Evolutionary conservation across 2,113 vertebrate genomes (phyloP).

Genomic region (Todiramphus saurophagus): DNA sequence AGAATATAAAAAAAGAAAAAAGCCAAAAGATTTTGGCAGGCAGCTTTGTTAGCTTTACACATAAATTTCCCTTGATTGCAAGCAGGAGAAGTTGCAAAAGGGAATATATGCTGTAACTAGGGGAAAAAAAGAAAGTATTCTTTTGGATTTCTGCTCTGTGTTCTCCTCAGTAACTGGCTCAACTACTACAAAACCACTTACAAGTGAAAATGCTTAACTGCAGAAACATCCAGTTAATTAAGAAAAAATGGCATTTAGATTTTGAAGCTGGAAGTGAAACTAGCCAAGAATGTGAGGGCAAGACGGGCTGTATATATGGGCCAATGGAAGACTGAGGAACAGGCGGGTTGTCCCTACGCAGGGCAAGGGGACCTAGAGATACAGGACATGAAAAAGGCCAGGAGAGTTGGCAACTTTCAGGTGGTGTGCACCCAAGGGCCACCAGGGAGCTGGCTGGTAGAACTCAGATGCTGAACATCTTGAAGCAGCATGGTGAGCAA

Average conservation of each 20-base stretch:
- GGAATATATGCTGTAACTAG: background rate
- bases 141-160: background rate
- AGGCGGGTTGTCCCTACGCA: background rate
- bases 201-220: background rate
- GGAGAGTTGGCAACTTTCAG: fast-evolving
- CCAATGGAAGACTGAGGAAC: background rate
- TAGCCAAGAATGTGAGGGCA: background rate
- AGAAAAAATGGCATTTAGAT: background rate
- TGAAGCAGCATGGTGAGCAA: background rate
- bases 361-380: background rate
- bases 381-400: background rate
- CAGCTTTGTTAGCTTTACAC: background rate
- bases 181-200: background rate
- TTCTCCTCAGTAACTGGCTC: background rate
- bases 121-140: background rate
- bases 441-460: background rate
- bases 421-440: background rate
- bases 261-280: background rate
- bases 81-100: background rate
- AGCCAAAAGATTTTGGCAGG: background rate
- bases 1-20: background rate
- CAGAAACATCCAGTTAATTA: background rate
- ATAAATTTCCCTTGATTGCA: background rate
- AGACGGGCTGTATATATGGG: background rate
- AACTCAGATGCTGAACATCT: background rate